Conservation (phyloP, 1,140 invertebrate genomes). For the Dufourea novaeangliae region DNA sequence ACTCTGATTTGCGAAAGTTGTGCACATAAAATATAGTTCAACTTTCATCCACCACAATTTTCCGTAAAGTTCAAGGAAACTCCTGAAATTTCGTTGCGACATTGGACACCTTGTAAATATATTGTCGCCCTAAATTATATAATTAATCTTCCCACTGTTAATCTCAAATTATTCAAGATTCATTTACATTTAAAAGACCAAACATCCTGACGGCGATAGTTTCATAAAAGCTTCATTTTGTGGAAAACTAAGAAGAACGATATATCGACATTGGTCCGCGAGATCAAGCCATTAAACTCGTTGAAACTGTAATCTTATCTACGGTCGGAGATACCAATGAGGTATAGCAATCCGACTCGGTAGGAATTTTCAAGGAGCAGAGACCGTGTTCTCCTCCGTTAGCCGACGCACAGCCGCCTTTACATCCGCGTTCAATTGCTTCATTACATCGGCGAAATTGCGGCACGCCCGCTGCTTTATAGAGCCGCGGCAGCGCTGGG, state of each 20-base stretch:
- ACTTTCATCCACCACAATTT: too few relatives aligned
- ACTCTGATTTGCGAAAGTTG: too few relatives aligned
- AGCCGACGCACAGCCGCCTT: background rate
- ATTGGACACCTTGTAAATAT: too few relatives aligned
- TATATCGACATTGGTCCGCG: background rate
- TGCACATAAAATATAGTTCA: too few relatives aligned
- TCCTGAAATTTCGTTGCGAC: background rate
- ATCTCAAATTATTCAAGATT: too few relatives aligned
- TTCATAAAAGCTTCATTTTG: background rate
- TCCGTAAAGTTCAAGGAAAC: too few relatives aligned
- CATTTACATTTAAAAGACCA: too few relatives aligned
- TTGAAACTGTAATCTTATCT: background rate
- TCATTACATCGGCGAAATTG: conserved; percentile 73
- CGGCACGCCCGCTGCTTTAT: conserved; percentile 75
- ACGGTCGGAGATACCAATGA: background rate
- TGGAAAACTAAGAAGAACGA: background rate
- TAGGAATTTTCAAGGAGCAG: conserved; percentile 13
- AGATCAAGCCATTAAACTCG: background rate
- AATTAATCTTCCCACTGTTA: too few relatives aligned
- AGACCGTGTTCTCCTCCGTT: background rate
- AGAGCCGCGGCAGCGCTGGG: conserved; percentile 63
- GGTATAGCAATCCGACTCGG: conserved; percentile 7
- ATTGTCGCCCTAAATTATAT: too few relatives aligned
- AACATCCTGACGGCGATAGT: too few relatives aligned
- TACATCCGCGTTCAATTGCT: conserved; percentile 61